These are phyloP conservation scores for Cyrtodaria siliqua DNA, from an alignment of 2,888 invertebrate species.

Conservation along the genomic window DNA sequence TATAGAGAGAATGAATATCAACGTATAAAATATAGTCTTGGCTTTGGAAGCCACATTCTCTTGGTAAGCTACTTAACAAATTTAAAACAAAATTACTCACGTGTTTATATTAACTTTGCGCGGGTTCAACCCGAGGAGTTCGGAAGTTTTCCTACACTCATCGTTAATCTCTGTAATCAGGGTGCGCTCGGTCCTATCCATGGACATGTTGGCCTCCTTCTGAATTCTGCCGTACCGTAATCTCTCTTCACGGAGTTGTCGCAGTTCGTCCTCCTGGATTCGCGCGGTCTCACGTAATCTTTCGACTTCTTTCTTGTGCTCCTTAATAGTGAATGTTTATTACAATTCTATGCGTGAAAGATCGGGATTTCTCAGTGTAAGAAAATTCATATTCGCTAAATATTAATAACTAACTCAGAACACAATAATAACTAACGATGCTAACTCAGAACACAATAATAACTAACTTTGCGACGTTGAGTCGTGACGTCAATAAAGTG, in stretches of 20 bases:
- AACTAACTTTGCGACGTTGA: too few species aligned
- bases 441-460: too few species aligned
- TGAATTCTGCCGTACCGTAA: conserved; percentile 67
- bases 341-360: too few species aligned
- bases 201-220: conserved; percentile 64
- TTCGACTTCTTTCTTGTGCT: conserved; percentile 76
- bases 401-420: too few species aligned
- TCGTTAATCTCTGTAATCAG: conserved; percentile 82
- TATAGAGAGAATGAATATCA: too few species aligned
- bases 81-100: conserved; percentile 51
- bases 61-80: background rate
- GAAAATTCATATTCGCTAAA: too few species aligned
- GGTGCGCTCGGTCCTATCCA: conserved; percentile 78
- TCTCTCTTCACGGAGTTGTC: conserved; percentile 71
- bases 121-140: conserved; percentile 78
- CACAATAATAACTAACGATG: too few species aligned
- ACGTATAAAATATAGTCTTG: too few species aligned
- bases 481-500: too few species aligned
- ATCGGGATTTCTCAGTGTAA: too few species aligned
- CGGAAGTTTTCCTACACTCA: conserved; percentile 80
- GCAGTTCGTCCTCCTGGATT: conserved; percentile 77
- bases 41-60: too few species aligned
- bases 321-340: conserved; percentile 72
- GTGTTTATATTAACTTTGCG: conserved; percentile 77
- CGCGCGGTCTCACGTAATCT: conserved; percentile 75